These are phyloP conservation scores for Dysidea cf. avara DNA, from an alignment of 37 sponge, comb jelly and placozoan genomes.

Conservation along the genomic window DNA sequence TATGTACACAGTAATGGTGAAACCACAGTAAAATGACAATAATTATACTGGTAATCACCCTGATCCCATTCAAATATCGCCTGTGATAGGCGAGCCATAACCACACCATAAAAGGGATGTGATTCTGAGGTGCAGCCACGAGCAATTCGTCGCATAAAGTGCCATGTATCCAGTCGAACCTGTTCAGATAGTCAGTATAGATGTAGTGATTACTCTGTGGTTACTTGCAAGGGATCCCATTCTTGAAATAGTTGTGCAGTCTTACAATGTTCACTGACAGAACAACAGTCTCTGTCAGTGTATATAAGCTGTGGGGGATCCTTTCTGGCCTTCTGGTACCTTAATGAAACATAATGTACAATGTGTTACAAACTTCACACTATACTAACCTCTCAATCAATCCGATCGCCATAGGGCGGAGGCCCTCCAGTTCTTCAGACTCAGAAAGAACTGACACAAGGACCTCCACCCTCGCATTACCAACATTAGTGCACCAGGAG, in stretches of 20 bases:
- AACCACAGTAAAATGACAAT: no score
- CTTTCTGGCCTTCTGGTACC: constrained; percentile 11
- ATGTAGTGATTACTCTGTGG: neutral
- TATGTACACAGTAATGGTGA: no score
- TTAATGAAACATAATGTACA: neutral
- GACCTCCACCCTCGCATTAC: constrained; percentile 39
- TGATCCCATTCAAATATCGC: constrained; percentile 44
- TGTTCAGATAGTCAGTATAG: neutral
- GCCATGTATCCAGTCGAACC: constrained; percentile 46
- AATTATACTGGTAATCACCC: constrained; percentile 19
- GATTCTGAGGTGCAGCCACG: constrained; percentile 28
- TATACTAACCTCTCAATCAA: constrained; percentile 2
- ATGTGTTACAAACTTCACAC: no score
- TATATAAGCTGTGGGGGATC: constrained; percentile 22
- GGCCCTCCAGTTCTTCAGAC: constrained; percentile 2
- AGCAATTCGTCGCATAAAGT: constrained; percentile 50
- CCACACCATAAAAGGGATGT: constrained; percentile 44
- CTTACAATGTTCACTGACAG: neutral
- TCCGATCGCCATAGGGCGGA: constrained; percentile 24
- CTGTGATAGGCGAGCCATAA: constrained; percentile 30
- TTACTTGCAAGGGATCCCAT: neutral
- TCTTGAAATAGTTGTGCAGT: neutral
- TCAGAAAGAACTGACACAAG: constrained; percentile 5
- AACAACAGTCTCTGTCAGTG: constrained; percentile 54
- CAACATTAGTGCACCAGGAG: constrained; percentile 52